Conservation (phyloP, 2,113 vertebrate species). For the Indri indri region DNA sequence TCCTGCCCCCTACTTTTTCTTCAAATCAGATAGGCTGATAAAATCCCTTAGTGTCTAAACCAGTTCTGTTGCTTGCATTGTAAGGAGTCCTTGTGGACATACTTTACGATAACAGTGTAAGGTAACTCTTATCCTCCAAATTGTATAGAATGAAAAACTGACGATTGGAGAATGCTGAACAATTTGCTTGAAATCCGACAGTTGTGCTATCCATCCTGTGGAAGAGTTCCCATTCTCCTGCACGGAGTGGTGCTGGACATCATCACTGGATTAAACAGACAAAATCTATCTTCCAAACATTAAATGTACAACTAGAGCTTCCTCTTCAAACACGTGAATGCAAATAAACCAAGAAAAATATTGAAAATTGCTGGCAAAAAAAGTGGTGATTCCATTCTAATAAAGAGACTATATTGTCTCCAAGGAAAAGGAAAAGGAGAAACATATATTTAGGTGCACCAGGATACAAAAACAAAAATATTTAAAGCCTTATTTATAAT, state of each 20-base stretch:
- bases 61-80: neutral
- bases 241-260: neutral
- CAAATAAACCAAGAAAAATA: neutral
- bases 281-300: neutral
- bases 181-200: neutral
- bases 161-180: neutral
- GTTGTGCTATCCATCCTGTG: neutral
- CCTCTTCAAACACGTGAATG: neutral
- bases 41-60: neutral
- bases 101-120: neutral
- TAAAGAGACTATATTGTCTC: neutral
- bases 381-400: neutral
- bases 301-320: neutral
- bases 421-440: neutral
- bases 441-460: neutral
- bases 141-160: neutral
- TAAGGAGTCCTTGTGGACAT: neutral
- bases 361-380: neutral
- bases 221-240: neutral
- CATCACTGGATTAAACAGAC: neutral
- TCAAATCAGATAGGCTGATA: neutral
- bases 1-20: neutral
- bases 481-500: neutral
- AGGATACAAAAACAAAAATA: neutral
- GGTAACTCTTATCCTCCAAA: neutral